phyloP scores from a whole-genome alignment of 2,888 invertebrate genomes.

The Axea sp. region DNA sequence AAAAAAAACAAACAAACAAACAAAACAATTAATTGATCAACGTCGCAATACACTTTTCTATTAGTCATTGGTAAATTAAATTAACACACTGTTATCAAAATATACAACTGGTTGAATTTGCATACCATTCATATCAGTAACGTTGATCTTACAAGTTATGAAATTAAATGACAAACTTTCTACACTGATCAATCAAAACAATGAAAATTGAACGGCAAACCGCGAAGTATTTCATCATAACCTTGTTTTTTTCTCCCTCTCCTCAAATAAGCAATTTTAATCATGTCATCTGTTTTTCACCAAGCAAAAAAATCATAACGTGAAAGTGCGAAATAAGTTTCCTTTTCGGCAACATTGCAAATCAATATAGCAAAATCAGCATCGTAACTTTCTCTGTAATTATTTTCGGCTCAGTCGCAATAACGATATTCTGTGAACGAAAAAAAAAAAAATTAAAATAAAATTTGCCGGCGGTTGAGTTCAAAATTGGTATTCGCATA shows the following conservation, averaged over 20 bases:
- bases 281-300: conserved; percentile 30
- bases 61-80: too few relatives aligned
- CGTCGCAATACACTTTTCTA: too few relatives aligned
- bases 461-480: neutral
- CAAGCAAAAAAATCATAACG: conserved; percentile 27
- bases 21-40: too few relatives aligned
- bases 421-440: conserved; percentile 7
- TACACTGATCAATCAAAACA: conserved; percentile 37
- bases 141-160: conserved; percentile 23
- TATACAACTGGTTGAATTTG: too few relatives aligned
- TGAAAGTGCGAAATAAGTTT: conserved; percentile 54
- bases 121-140: neutral
- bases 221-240: conserved; percentile 11
- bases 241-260: conserved; percentile 3
- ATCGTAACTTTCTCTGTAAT: conserved; percentile 58
- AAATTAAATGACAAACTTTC: conserved; percentile 38
- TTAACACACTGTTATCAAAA: too few relatives aligned
- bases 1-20: too few relatives aligned
- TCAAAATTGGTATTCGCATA: conserved; percentile 1
- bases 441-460: conserved; percentile 9
- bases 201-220: conserved; percentile 26
- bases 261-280: conserved; percentile 8
- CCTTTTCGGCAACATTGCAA: conserved; percentile 47
- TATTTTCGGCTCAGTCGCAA: conserved; percentile 53
- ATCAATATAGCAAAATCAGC: conserved; percentile 41